Base-by-base conservation (phyloP, 1,140 invertebrate species). In the Drosophila jambulina region DNA sequence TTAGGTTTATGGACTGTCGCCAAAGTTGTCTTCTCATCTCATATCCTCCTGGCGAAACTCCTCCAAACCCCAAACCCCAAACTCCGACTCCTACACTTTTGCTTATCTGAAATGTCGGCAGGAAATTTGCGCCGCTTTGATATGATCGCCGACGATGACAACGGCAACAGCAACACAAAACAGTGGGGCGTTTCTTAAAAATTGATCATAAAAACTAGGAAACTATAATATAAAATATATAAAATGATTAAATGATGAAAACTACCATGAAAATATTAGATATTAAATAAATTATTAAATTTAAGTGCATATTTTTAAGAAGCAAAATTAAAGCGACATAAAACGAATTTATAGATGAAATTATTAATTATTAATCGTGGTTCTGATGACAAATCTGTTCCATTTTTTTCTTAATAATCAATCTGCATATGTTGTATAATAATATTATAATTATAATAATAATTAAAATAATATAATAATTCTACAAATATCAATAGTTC, bases 111-210 rank as follows among this genome's bases (percentile, higher is more conserved):
- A 48, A 32, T 67, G 61, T 59, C 62, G 38, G 83, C 84, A 87
- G 80, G 85, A 88, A 80, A 84, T 87, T 88, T 80, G 84, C 80
- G 83, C 65, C 70, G 84, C 78, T 84, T 87, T 88, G 84, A 87
- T 87, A 87, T 87, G 85, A 87, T 87, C 84, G 80, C 77, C 65
- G 76, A 40, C 75, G 25, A 43, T 64, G 75, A 48, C 53, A 51
- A 51, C 43, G 59, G 36, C 46, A 38, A 49, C 64, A 65, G 46
- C 78, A 75, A 54, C 63, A 57, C 48, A 34, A 6, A 12, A 61
- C 62, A 25, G 36, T 54, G 51, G 51, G 15, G 8, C 0, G 7
- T 10, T 23, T 23, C 13, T 17, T 0, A 0, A 53, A 34, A 34
- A 13, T n/a, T 15, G 1, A 0, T 21, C 4, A 1, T 1, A 54